A percentile compares a stretch with the other conserved stretches of the same genome.
Conservation (phyloP, 2,797 vertebrate species). For the Thunnus albacares region DNA sequence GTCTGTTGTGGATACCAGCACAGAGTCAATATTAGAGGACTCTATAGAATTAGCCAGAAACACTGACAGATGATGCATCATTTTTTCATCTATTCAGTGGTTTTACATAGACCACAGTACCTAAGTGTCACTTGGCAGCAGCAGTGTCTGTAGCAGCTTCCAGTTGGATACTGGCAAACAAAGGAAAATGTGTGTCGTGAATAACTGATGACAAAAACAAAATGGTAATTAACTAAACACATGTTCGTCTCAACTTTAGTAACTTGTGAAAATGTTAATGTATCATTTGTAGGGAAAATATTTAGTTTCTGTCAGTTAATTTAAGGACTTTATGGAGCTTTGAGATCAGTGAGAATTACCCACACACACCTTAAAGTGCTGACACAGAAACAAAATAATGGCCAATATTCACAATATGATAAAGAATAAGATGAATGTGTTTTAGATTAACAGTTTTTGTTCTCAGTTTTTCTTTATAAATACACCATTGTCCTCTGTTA, state of each 20-base stretch:
- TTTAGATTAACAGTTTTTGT: neutral
- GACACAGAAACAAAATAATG: neutral
- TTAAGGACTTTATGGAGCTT: neutral
- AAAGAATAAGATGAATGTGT: neutral
- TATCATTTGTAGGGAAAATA: neutral
- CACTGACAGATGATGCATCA: conserved; percentile 54
- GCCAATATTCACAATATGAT: neutral
- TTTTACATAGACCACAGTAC: neutral
- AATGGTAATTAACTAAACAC: no score
- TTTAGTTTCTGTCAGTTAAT: neutral
- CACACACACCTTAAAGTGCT: neutral
- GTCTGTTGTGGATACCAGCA: conserved; percentile 73
- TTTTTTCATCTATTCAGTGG: neutral
- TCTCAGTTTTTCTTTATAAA: neutral
- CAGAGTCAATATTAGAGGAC: conserved; percentile 82
- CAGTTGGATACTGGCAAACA: neutral
- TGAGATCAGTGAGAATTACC: neutral
- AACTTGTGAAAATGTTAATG: conserved; percentile 1
- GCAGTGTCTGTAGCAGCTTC: neutral
- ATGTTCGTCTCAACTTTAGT: neutral
- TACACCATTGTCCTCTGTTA: neutral
- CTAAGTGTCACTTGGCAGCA: neutral
- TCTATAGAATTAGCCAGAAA: conserved; percentile 86
- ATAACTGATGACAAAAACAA: neutral
- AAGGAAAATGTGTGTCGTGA: conserved; percentile 2